phyloP scores from a whole-genome alignment of 2,113 vertebrate genomes.

The Trochalopteron elliotii region DNA sequence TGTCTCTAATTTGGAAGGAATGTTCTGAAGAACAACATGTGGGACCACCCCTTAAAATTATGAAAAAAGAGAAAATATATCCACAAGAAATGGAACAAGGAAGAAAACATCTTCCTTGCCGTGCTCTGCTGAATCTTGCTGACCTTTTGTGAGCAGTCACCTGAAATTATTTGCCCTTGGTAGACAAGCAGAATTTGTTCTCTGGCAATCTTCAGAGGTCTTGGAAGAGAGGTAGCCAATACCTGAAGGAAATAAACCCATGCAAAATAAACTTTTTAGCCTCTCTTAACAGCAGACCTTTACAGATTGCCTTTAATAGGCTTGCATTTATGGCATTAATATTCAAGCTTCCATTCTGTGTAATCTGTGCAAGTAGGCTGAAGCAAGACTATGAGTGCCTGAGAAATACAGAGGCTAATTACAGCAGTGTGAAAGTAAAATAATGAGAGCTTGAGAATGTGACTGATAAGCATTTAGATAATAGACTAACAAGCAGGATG shows the following conservation, averaged over 20 bases:
- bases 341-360: background rate
- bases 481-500: conserved; percentile 45
- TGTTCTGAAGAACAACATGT: background rate
- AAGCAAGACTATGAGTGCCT: background rate
- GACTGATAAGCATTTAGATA: conserved; percentile 58
- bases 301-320: background rate
- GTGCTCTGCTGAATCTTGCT: background rate
- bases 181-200: background rate
- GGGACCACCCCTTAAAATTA: background rate
- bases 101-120: background rate
- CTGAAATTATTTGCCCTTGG: background rate
- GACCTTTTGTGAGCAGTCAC: background rate
- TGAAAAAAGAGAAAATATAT: background rate
- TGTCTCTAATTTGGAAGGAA: background rate
- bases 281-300: background rate
- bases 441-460: conserved; percentile 48
- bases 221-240: background rate
- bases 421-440: conserved; percentile 30
- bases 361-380: background rate
- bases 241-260: background rate
- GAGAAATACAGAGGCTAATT: conserved; percentile 40
- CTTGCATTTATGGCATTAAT: background rate
- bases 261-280: background rate
- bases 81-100: background rate
- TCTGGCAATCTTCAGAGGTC: background rate